phyloP scores from a whole-genome alignment of 2,113 vertebrate genomes.

The Macquaria ambigua region DNA sequence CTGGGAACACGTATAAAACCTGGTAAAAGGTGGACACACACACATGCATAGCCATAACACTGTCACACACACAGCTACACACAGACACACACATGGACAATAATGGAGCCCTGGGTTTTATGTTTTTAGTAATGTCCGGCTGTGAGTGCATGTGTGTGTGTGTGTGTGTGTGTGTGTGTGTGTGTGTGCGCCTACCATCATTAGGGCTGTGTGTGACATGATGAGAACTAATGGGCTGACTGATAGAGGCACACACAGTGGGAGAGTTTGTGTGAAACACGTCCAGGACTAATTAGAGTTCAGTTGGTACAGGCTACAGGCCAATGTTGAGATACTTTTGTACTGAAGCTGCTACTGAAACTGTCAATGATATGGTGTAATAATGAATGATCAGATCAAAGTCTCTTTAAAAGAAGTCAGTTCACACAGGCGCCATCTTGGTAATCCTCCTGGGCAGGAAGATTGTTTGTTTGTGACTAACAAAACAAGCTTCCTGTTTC shows the following conservation, averaged over 20 bases:
- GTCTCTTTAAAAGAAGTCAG: neutral
- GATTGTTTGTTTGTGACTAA: neutral
- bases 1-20: constrained; percentile 71
- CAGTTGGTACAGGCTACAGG: neutral
- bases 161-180: neutral
- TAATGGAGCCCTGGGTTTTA: constrained; percentile 66
- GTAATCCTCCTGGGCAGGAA: neutral
- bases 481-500: neutral
- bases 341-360: neutral
- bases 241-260: constrained; percentile 43
- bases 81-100: constrained; percentile 58
- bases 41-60: constrained; percentile 47
- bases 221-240: constrained; percentile 63
- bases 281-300: constrained; percentile 34
- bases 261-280: constrained; percentile 10
- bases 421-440: neutral
- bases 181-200: constrained; percentile 17
- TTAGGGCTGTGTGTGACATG: constrained; percentile 54
- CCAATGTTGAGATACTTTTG: neutral
- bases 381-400: neutral
- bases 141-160: neutral
- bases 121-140: constrained; percentile 49
- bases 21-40: constrained; percentile 47
- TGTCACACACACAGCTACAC: constrained; percentile 58
- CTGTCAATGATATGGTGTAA: neutral